A percentile compares a stretch with the other conserved stretches of the same genome.
These are phyloP conservation scores for Mesoclemmys tuberculata DNA, from an alignment of 2,113 vertebrate species.

Conservation along the genomic window DNA sequence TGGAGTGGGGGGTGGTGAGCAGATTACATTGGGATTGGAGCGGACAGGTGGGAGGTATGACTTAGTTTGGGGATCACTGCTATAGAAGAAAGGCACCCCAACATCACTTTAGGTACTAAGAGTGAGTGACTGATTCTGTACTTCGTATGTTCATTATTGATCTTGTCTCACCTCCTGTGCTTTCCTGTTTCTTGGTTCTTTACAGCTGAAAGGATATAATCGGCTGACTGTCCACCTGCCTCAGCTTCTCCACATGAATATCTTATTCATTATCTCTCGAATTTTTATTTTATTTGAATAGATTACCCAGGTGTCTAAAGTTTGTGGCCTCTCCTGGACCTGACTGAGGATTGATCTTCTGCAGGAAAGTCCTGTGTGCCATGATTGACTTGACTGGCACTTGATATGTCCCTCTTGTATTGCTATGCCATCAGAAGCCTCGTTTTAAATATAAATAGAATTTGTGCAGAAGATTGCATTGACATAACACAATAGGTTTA, in stretches of 20 bases:
- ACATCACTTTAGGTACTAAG: background rate
- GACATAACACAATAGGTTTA: background rate
- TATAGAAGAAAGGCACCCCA: too few species aligned
- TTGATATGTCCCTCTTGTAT: background rate
- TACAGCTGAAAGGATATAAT: background rate
- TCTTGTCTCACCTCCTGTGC: background rate
- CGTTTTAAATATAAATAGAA: background rate
- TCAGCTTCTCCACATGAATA: background rate
- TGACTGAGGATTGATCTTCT: background rate
- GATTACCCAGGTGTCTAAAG: background rate
- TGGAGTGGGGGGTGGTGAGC: too few species aligned
- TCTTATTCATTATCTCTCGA: background rate
- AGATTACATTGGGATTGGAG: too few species aligned
- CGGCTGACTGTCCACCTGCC: background rate
- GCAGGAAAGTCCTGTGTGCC: background rate
- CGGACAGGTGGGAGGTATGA: too few species aligned
- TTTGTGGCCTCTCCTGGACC: background rate
- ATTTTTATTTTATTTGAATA: background rate
- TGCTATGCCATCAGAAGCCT: background rate
- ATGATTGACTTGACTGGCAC: background rate
- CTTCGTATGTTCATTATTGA: background rate
- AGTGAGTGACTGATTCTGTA: background rate
- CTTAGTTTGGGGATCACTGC: too few species aligned
- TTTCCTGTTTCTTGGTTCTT: background rate
- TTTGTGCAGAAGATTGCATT: background rate